These are phyloP conservation scores for Alces alces DNA, from an alignment of 2,113 vertebrate species.

Conservation along the genomic window DNA sequence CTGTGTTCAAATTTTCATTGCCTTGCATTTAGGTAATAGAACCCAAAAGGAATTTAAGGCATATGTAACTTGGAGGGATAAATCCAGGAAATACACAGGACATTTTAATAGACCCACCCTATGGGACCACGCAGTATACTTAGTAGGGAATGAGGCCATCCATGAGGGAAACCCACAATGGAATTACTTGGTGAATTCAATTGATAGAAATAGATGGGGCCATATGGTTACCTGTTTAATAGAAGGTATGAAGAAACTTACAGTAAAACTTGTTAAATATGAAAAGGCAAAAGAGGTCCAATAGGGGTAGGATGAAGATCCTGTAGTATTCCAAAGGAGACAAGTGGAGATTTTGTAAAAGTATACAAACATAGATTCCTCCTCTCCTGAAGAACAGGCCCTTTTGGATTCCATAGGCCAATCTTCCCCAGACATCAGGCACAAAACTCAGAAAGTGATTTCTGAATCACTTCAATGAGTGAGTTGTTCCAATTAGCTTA, in stretches of 20 bases:
- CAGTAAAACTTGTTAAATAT: not conserved
- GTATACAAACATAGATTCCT: not conserved
- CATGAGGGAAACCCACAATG: not conserved
- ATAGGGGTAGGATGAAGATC: not conserved
- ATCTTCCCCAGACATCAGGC: not conserved
- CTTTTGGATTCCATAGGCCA: not conserved
- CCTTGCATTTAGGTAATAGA: not conserved
- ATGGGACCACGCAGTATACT: not conserved
- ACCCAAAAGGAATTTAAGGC: not conserved
- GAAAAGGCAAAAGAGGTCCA: not conserved
- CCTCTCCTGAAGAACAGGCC: not conserved
- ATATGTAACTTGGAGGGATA: not conserved
- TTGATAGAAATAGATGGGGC: not conserved
- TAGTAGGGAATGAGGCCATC: not conserved
- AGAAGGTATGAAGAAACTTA: not conserved
- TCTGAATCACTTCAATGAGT: not conserved
- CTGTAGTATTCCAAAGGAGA: not conserved
- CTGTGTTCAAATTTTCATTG: not conserved
- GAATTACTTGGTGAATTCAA: not conserved
- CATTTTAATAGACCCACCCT: not conserved
- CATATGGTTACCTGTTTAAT: not conserved
- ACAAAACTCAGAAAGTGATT: not conserved
- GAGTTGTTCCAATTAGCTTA: not conserved
- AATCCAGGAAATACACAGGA: not conserved
- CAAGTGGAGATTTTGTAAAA: not conserved